Conservation (phyloP, 2,797 vertebrate species). For the Phalanger gymnotis region DNA sequence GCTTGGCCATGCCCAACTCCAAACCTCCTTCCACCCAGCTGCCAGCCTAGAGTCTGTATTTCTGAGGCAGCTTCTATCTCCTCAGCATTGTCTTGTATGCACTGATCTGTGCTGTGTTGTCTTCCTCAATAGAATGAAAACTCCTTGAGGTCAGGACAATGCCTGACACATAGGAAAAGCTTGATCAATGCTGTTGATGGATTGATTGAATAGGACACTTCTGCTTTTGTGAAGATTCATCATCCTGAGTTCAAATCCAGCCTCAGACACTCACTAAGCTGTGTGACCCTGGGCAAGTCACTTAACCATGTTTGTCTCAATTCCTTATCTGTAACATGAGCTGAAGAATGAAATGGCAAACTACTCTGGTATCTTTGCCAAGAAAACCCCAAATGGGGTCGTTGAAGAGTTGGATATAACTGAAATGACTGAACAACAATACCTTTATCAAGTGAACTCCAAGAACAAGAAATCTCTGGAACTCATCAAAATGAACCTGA, state of each 20-base stretch:
- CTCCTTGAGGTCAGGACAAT: neutral
- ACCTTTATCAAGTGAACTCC: neutral
- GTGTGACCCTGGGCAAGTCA: too few relatives aligned
- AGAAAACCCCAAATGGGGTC: neutral
- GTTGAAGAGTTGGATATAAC: neutral
- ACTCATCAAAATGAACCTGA: too few relatives aligned
- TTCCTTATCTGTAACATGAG: too few relatives aligned
- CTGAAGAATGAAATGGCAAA: neutral
- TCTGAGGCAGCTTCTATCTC: neutral
- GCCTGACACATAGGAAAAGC: neutral
- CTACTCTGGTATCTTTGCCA: neutral
- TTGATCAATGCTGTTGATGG: neutral
- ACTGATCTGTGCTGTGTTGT: neutral
- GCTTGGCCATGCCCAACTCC: too few relatives aligned
- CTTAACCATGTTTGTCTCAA: too few relatives aligned
- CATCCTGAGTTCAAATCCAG: too few relatives aligned
- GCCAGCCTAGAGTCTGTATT: rapidly evolving
- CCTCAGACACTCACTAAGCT: too few relatives aligned
- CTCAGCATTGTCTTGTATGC: neutral
- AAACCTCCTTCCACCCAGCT: neutral
- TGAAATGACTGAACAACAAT: neutral
- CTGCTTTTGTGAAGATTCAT: neutral
- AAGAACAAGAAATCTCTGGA: neutral
- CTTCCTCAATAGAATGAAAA: neutral
- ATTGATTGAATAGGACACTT: neutral